Conservation (phyloP, 2,888 invertebrate species). For the Cataglyphis altisquamis region DNA sequence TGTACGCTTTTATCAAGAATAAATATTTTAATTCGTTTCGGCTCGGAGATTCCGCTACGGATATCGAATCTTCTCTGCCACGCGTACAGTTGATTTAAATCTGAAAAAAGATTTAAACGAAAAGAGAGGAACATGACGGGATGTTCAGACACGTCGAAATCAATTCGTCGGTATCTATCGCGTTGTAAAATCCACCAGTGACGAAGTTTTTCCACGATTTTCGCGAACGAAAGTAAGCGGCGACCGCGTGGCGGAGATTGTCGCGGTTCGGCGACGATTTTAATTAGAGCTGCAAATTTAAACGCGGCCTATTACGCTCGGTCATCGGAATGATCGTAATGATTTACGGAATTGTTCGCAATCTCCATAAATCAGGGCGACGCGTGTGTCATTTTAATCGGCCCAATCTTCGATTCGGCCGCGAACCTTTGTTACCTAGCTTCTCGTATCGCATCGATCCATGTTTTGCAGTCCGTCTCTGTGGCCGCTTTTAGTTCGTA, state of each 20-base stretch:
- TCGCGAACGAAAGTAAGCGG: conserved; percentile 7
- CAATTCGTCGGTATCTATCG: not conserved
- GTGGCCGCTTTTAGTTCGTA: conserved; percentile 95
- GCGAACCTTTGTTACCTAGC: conserved; percentile 90
- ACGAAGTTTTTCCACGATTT: not conserved
- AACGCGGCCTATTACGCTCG: not conserved
- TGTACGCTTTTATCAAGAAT: not conserved
- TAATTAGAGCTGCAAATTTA: conserved; percentile 35
- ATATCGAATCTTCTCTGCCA: not conserved
- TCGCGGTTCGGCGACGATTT: not conserved
- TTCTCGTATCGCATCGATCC: conserved; percentile 95
- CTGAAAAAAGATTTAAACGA: conserved; percentile 9
- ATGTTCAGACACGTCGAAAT: not conserved
- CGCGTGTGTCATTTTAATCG: conserved; percentile 50
- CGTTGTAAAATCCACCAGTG: not conserved
- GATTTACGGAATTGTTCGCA: conserved; percentile 20
- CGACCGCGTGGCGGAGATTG: not conserved
- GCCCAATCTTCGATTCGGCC: conserved; percentile 20
- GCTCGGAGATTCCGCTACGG: not conserved
- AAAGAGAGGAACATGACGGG: too few species aligned
- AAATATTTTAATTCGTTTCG: not conserved
- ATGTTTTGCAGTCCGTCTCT: conserved; percentile 95
- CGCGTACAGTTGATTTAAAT: not conserved
- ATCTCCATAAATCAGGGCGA: conserved; percentile 25
- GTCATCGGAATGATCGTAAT: conserved; percentile 30